Base-by-base conservation (phyloP, 2,888 invertebrate species). In the Agriopis leucophaearia region DNA sequence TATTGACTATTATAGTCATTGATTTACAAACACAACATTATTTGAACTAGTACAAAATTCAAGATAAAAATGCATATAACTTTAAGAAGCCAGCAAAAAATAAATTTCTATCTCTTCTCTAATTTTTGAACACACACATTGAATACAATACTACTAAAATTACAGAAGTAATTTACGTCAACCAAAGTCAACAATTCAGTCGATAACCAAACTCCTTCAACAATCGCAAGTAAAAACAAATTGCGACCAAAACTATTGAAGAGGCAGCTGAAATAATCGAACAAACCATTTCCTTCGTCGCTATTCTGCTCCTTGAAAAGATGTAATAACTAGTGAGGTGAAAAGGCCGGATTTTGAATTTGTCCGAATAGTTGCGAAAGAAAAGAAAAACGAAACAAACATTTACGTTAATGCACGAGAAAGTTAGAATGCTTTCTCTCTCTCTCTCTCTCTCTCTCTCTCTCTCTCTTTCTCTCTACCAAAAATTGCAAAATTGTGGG, bases 231-330 rank as follows among this genome's bases (percentile, higher is more conserved):
- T 58, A 44, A 69, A 71, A 65, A 73, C 64, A 72, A 73, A 71
- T 65, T 64, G 48, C 48, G 51, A 70, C 48, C 56, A 69, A 66
- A 5, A 27, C 5, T 27, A 69, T 70, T 67, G 70, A 57, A 73
- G 47, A 61, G 56, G 55, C 54, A 69, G 59, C 61, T 69, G 47
- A 72, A 73, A 75, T 75, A 71, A 72, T 73, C 63, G 66, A 64
- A 73, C 61, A 56, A 70, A 67, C 64, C 66, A 52, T 71, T 69
- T 36, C 68, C 69, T 61, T 69, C 67, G 70, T 72, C 73, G 51
- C 48, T 67, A n/a, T 42, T 52, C 59, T 42, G 57, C 47, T 66
- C 40, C 45, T 63, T 55, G 42, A 48, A 54, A 16, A 35, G 42
- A 52, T 44, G 45, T 61, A 57, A 62, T 62, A 57, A 66, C 55